phyloP scores from a whole-genome alignment of 2,113 vertebrate species.

The Chloropsis hardwickii region DNA sequence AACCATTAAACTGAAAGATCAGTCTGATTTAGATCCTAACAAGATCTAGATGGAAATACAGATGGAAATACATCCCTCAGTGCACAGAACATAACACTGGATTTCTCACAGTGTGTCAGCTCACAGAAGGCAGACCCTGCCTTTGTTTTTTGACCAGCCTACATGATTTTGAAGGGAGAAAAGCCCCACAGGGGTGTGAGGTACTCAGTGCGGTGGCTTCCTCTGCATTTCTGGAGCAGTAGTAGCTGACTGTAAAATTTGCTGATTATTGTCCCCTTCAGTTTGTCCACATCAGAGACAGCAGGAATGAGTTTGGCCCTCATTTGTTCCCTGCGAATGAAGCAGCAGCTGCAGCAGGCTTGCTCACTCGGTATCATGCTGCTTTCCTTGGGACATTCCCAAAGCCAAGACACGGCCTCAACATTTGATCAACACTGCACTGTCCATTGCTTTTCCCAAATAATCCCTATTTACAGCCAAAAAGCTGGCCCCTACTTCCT shows the following conservation, averaged over 20 bases:
- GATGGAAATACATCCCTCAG: not conserved
- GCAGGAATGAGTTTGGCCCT: not conserved
- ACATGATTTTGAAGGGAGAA: not conserved
- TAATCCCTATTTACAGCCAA: not conserved
- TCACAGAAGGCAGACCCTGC: not conserved
- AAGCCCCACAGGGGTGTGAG: not conserved
- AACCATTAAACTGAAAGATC: not conserved
- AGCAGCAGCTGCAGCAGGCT: not conserved
- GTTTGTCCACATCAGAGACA: not conserved
- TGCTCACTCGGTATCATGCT: not conserved
- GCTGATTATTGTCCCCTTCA: not conserved
- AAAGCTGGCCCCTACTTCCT: not conserved
- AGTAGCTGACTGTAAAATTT: not conserved
- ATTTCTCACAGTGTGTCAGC: not conserved
- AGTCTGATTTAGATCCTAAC: not conserved
- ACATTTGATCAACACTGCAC: not conserved
- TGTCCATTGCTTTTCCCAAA: not conserved
- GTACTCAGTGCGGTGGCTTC: not conserved
- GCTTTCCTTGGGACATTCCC: not conserved
- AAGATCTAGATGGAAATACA: not conserved
- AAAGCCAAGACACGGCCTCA: not conserved
- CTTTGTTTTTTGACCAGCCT: rapidly evolving
- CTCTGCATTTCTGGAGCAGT: not conserved
- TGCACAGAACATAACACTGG: not conserved
- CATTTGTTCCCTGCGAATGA: not conserved